phyloP scores from a whole-genome alignment of 2,113 vertebrate species.

The Prunella fulvescens region DNA sequence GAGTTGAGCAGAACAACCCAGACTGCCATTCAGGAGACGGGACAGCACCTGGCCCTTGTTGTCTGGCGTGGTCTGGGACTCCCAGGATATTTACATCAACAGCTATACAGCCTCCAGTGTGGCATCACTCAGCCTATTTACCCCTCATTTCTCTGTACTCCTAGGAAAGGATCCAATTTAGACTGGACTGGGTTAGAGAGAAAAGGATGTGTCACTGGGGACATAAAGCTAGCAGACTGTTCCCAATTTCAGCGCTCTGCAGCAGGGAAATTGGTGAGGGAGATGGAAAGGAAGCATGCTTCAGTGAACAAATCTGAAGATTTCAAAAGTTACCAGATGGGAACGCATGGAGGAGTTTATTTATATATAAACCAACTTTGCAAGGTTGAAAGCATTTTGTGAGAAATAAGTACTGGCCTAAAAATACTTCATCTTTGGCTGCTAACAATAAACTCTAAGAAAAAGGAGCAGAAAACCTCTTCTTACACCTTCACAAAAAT shows the following conservation, averaged over 20 bases:
- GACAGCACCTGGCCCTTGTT: not conserved
- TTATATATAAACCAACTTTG: constrained; percentile 5
- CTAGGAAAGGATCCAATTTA: not conserved
- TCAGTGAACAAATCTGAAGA: not conserved
- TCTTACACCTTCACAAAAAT: not conserved
- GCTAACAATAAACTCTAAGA: not conserved
- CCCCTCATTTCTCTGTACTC: not conserved
- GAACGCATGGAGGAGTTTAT: not conserved
- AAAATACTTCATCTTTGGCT: not conserved
- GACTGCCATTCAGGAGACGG: not conserved
- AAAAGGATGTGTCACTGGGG: not conserved
- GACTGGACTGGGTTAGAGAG: not conserved
- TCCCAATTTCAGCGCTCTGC: not conserved
- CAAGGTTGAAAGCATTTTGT: not conserved
- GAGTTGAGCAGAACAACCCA: not conserved
- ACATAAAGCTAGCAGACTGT: not conserved
- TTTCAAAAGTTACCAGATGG: constrained; percentile 33
- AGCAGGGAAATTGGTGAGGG: not conserved
- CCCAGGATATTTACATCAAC: not conserved
- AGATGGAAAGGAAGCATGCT: not conserved
- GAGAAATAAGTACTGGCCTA: not conserved
- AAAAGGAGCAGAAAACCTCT: not conserved
- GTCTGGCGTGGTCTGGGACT: accelerated
- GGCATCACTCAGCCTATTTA: not conserved
- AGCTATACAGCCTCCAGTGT: not conserved